Conservation (phyloP, 1,140 invertebrate genomes). For the Heliothis virescens region DNA sequence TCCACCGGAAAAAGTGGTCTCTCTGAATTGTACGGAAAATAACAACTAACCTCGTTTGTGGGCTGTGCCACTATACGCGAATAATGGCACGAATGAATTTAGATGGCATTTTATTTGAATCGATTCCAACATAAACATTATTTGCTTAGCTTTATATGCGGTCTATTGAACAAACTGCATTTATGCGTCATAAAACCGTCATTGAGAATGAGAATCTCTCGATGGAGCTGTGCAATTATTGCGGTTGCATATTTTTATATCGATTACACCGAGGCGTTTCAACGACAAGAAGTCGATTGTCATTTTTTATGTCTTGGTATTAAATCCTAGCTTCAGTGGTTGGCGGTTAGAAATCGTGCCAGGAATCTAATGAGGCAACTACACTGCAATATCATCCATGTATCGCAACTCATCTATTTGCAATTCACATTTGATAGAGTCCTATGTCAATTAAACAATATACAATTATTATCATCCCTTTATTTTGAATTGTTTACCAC, state of each 20-base stretch:
- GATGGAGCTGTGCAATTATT: neutral
- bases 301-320: neutral
- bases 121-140: neutral
- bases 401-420: neutral
- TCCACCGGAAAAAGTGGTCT: constrained; percentile 24
- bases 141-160: neutral
- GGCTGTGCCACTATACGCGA: neutral
- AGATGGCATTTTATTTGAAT: constrained; percentile 9
- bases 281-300: neutral
- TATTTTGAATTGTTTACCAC: constrained; percentile 49
- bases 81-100: constrained; percentile 27
- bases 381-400: neutral
- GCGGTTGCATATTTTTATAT: neutral
- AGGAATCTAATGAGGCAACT: constrained; percentile 18
- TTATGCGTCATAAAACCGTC: too few species aligned
- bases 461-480: constrained; percentile 9
- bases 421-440: constrained; percentile 15
- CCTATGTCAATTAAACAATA: constrained; percentile 33
- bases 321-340: neutral
- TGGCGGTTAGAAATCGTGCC: neutral
- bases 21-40: constrained; percentile 29
- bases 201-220: neutral
- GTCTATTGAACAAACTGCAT: too few species aligned
- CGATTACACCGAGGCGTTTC: neutral
- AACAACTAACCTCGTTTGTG: constrained; percentile 38